These are phyloP conservation scores for Rhinoptilus africanus DNA, from an alignment of 2,113 vertebrate species.

Conservation along the genomic window DNA sequence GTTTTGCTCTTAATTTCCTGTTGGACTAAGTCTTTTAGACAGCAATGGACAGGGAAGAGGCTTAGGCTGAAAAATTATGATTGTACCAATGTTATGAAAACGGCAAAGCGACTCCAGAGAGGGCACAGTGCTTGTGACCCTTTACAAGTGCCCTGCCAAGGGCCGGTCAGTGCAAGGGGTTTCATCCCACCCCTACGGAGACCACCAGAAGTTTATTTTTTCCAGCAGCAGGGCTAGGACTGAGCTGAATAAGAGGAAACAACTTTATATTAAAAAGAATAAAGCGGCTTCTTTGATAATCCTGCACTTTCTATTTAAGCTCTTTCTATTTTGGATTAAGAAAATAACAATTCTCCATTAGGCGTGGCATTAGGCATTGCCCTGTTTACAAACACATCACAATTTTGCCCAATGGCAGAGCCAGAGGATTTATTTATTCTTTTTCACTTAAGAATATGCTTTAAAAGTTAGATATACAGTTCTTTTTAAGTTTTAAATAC, in stretches of 20 bases:
- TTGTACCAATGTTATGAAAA: not conserved
- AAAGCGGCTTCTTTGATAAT: constrained; percentile 28
- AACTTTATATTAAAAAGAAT: not conserved
- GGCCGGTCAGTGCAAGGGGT: rapidly evolving
- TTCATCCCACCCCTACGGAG: not conserved
- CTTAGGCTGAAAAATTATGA: not conserved
- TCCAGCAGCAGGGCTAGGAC: not conserved
- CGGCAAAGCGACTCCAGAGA: not conserved
- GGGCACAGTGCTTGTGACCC: rapidly evolving
- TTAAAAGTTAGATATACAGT: not conserved
- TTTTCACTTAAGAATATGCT: not conserved
- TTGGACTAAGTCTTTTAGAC: too few relatives aligned
- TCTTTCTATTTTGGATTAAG: constrained; percentile 29
- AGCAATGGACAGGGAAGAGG: not conserved
- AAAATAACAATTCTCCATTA: not conserved
- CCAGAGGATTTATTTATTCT: not conserved
- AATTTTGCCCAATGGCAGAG: not conserved
- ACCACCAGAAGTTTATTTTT: not conserved
- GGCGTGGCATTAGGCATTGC: not conserved
- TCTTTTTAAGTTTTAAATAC: not conserved
- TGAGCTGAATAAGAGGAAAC: not conserved
- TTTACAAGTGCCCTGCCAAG: rapidly evolving
- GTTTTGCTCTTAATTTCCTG: not conserved
- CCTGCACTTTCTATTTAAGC: constrained; percentile 30
- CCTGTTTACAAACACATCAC: not conserved